phyloP scores from a whole-genome alignment of 2,888 invertebrate genomes.

The Polymixis flavicincta region DNA sequence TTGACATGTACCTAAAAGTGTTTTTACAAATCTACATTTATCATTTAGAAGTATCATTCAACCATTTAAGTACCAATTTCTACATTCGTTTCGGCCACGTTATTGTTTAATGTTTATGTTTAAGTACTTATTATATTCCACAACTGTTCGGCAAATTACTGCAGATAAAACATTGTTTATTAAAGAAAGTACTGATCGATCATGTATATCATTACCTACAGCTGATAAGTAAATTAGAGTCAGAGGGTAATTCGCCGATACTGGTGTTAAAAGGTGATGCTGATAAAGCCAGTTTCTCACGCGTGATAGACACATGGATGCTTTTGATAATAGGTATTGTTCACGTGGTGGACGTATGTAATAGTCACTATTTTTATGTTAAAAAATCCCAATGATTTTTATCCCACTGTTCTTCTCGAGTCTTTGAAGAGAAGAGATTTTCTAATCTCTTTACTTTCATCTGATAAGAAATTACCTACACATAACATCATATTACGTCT shows the following conservation, averaged over 20 bases:
- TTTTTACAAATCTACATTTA: too few species aligned
- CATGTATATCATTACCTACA: slow-evolving; percentile 42
- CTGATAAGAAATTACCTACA: too few species aligned
- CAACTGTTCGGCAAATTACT: slow-evolving; percentile 9
- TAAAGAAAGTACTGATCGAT: slow-evolving; percentile 50
- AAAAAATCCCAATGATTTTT: neutral
- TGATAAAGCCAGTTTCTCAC: slow-evolving; percentile 59
- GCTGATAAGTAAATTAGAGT: slow-evolving; percentile 52
- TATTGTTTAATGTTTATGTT: slow-evolving; percentile 13
- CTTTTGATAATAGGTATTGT: slow-evolving; percentile 5
- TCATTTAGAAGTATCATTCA: too few species aligned
- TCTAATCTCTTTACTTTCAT: neutral
- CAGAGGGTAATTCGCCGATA: slow-evolving; percentile 61
- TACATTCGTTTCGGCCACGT: neutral
- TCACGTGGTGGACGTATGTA: slow-evolving; percentile 33
- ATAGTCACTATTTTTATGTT: neutral
- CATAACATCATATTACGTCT: too few species aligned
- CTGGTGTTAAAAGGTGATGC: slow-evolving; percentile 66
- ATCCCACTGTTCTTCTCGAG: neutral
- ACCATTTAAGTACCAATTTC: neutral
- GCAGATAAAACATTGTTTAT: slow-evolving; percentile 40
- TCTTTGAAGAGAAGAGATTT: neutral
- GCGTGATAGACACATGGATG: slow-evolving; percentile 67
- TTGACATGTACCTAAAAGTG: too few species aligned
- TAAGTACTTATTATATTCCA: slow-evolving; percentile 19